Evolutionary conservation across 2,888 invertebrate genomes (phyloP), one percentile per base, ranked within the genome.

Genomic region (Ectobius pallidus): DNA sequence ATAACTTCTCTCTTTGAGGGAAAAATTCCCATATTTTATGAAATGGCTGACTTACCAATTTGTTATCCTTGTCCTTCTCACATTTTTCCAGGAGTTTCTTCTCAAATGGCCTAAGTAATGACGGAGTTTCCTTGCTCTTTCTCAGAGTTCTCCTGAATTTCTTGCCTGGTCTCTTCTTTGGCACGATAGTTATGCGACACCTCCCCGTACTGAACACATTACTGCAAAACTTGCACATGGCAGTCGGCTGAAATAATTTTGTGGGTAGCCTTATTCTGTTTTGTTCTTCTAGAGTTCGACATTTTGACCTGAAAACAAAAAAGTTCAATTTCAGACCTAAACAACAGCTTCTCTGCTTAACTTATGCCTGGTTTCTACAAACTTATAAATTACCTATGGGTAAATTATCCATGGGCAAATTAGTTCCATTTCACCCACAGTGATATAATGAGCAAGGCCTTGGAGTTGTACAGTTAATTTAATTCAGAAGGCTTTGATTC

Each of bases 41-140:
- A 7, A 27, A 69, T 14, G n/a, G n/a, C n/a, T n/a, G 16, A 62
- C 73, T 71, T 69, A 75, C 75, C 46, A 75, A 9, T 69, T 44
- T 67, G 61, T 75, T 75, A 20, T 63, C 55, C 16, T 49, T 69
- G 14, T 34, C 32, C 32, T 49, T 63, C 18, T 69, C 25, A 16
- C 46, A 62, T 55, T 73, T 72, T 30, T 52, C 42, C 39, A 69
- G 55, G 9, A 71, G 18, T 7, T 63, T 68, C 27, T 55, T 67
- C 22, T 72, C 71, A 58, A 34, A 71, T 34, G 58, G 34, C 20
- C 32, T 49, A 16, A 63, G 70, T 42, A 55, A 27, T 20, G 18
- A n/a, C n/a, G 63, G 32, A 22, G 1, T 0, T 63, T 73, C 42
- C 11, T 73, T 39, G 22, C 30, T 32, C 44, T 58, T 72, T 2